phyloP scores from a whole-genome alignment of 2,797 vertebrate species.

The Crenichthys baileyi region DNA sequence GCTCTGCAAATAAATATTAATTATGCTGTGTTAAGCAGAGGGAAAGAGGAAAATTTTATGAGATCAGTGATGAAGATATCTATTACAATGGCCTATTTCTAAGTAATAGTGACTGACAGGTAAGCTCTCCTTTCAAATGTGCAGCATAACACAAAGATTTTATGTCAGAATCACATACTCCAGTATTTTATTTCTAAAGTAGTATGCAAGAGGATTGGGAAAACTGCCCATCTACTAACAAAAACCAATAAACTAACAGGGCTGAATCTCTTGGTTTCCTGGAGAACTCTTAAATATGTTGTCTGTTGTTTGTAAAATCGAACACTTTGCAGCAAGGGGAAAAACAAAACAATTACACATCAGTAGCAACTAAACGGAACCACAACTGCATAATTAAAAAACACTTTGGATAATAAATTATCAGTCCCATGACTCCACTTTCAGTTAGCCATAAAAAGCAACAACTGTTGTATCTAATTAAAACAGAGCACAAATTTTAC shows the following conservation, averaged over 20 bases:
- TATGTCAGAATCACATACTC: no score
- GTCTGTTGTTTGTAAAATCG: not conserved
- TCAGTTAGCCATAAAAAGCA: slow-evolving; percentile 3
- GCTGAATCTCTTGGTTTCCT: not conserved
- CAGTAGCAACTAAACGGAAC: not conserved
- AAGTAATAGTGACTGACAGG: no score
- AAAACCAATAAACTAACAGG: not conserved
- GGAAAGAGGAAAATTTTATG: no score
- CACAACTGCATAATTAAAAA: slow-evolving; percentile 1
- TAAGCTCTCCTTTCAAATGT: no score
- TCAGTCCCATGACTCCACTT: slow-evolving; percentile 1
- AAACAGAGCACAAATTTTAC: not conserved
- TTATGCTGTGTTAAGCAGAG: no score
- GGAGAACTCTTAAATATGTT: not conserved
- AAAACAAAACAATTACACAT: not conserved
- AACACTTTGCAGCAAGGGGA: not conserved
- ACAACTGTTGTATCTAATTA: slow-evolving; percentile 5
- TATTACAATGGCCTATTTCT: no score
- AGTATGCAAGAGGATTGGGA: no score
- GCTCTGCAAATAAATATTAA: no score
- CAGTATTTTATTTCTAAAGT: no score
- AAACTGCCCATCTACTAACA: not conserved
- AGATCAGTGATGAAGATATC: no score
- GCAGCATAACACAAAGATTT: no score
- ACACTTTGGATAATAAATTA: slow-evolving; percentile 1